These are phyloP conservation scores for Platypus cylindrus DNA, from an alignment of 2,888 invertebrate genomes.

Conservation along the genomic window DNA sequence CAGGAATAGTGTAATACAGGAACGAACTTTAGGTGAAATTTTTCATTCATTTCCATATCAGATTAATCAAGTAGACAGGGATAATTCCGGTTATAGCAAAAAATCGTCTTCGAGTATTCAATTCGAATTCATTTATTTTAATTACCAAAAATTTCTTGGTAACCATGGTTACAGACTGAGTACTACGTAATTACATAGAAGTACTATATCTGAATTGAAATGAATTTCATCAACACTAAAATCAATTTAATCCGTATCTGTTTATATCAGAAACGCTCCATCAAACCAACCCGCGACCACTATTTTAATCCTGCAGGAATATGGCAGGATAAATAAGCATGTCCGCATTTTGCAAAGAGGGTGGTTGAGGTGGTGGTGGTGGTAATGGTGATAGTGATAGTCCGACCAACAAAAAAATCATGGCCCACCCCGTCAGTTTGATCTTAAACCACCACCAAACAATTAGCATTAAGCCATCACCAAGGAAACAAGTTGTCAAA, in stretches of 20 bases:
- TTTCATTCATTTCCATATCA: too few species aligned
- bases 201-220: too few species aligned
- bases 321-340: slow-evolving; percentile 9
- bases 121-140: too few species aligned
- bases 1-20: too few species aligned
- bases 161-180: too few species aligned
- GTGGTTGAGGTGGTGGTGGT: slow-evolving; percentile 1
- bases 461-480: slow-evolving; percentile 12
- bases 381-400: neutral
- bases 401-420: slow-evolving; percentile 5
- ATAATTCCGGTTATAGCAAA: too few species aligned
- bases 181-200: too few species aligned
- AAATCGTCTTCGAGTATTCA: too few species aligned
- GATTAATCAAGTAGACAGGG: too few species aligned
- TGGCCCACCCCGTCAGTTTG: slow-evolving; percentile 7
- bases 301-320: slow-evolving; percentile 13
- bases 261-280: slow-evolving; percentile 14
- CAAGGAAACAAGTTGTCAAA: slow-evolving; percentile 13
- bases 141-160: too few species aligned
- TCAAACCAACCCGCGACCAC: slow-evolving; percentile 13
- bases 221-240: too few species aligned
- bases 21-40: too few species aligned
- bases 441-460: slow-evolving; percentile 13
- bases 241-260: neutral
- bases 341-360: slow-evolving; percentile 5